These are phyloP conservation scores for Scrobipalpa costella DNA, from an alignment of 2,888 invertebrate genomes.

Conservation along the genomic window DNA sequence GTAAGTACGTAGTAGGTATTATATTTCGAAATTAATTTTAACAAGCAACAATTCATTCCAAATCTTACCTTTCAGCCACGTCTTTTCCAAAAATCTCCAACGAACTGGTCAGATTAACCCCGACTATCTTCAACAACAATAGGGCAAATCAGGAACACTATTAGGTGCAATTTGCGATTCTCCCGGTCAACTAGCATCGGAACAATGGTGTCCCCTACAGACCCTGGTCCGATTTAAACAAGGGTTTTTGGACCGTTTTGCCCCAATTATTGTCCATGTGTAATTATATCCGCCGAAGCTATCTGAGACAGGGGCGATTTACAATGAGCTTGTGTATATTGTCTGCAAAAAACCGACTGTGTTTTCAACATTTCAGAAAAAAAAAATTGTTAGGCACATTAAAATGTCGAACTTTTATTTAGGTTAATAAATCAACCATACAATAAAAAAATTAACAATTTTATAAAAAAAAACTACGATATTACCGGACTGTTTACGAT, in stretches of 20 bases:
- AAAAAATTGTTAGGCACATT: too few relatives aligned
- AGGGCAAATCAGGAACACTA: conserved; percentile 55
- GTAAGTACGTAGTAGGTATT: too few relatives aligned
- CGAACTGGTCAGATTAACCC: conserved; percentile 25
- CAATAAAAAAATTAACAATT: too few relatives aligned
- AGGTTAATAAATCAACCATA: too few relatives aligned
- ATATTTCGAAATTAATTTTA: not conserved
- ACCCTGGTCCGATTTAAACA: conserved; percentile 67
- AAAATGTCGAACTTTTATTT: too few relatives aligned
- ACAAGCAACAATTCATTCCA: not conserved
- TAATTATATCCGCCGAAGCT: conserved; percentile 73
- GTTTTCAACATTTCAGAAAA: too few relatives aligned
- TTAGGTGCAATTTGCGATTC: conserved; percentile 70
- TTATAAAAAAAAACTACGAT: too few relatives aligned
- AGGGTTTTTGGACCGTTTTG: conserved; percentile 58
- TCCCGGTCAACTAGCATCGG: conserved; percentile 66
- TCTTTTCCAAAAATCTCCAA: conserved; percentile 25
- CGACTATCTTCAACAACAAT: conserved; percentile 46
- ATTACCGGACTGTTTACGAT: too few relatives aligned
- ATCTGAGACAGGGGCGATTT: conserved; percentile 30
- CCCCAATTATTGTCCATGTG: conserved; percentile 66
- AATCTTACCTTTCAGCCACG: not conserved
- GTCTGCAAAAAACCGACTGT: too few relatives aligned
- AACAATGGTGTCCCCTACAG: conserved; percentile 75
- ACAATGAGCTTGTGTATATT: not conserved